A percentile compares a stretch with the other conserved stretches of the same genome.
phyloP scores from a whole-genome alignment of 2,113 vertebrate genomes.

The Xerus inauris region DNA sequence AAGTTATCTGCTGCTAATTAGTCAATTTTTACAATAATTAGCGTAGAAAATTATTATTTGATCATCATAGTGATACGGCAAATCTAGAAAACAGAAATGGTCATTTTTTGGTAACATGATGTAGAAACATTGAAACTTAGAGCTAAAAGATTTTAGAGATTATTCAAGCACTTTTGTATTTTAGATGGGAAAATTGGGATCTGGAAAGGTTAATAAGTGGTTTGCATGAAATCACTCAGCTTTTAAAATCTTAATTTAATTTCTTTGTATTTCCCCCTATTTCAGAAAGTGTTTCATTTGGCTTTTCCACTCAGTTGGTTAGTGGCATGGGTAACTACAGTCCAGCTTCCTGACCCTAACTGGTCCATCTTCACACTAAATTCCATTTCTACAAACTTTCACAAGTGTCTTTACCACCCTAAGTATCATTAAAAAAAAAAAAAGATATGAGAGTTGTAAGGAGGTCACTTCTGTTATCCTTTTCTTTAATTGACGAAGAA shows the following conservation, averaged over 20 bases:
- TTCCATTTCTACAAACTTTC: background rate
- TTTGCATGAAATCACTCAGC: slow-evolving; percentile 30
- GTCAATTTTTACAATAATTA: background rate
- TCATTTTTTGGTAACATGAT: background rate
- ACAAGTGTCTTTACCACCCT: background rate
- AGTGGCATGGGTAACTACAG: background rate
- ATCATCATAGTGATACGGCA: background rate
- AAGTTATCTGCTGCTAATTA: slow-evolving; percentile 8
- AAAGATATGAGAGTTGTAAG: background rate
- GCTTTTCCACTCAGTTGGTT: background rate
- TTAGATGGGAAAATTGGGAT: slow-evolving; percentile 51
- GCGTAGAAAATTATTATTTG: background rate
- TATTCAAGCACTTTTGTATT: slow-evolving; percentile 40
- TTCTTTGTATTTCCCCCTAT: background rate
- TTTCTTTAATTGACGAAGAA: background rate
- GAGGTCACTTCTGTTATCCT: background rate
- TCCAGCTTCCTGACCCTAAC: background rate
- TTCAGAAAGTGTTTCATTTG: slow-evolving; percentile 39
- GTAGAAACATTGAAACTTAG: background rate
- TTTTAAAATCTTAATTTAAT: slow-evolving; percentile 50
- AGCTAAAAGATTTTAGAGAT: slow-evolving; percentile 25
- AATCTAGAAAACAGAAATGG: slow-evolving; percentile 34
- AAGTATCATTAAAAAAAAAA: background rate
- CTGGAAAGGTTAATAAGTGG: slow-evolving; percentile 26
- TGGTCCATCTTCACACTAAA: background rate